Evolutionary conservation across 2,113 vertebrate species (phyloP).

Genomic region (Trematocara nigrifrons): DNA sequence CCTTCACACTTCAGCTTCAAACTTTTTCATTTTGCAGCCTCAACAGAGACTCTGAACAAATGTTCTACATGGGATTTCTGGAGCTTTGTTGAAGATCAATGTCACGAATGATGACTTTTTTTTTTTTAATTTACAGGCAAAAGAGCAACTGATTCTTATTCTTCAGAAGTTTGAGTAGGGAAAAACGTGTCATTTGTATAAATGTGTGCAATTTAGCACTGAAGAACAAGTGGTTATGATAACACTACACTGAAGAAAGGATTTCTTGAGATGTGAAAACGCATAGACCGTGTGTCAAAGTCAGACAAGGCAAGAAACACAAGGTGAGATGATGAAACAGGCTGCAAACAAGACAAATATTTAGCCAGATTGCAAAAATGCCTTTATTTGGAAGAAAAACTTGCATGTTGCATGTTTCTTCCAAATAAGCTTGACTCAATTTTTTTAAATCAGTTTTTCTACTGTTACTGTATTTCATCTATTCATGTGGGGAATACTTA

Average conservation of each 20-base stretch:
- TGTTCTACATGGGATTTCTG: not conserved
- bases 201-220: not conserved
- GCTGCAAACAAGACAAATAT: not conserved
- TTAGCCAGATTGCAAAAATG: not conserved
- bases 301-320: not conserved
- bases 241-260: not conserved
- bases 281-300: not conserved
- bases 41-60: constrained; percentile 9
- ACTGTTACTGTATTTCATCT: not conserved
- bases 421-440: not conserved
- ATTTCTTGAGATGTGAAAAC: not conserved
- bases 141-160: not conserved
- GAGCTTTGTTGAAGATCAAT: not conserved
- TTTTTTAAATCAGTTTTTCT: not conserved
- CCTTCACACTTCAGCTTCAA: constrained; percentile 10
- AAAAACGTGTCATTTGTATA: not conserved
- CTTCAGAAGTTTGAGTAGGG: not conserved
- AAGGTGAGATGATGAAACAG: not conserved
- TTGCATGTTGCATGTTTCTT: not conserved
- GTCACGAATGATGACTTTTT: not conserved
- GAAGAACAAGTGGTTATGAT: not conserved
- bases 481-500: not conserved
- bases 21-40: constrained; percentile 3
- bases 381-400: not conserved
- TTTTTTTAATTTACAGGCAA: not conserved